Evolutionary conservation across 2,888 invertebrate species (phyloP).

Genomic region (Andrena marginata): DNA sequence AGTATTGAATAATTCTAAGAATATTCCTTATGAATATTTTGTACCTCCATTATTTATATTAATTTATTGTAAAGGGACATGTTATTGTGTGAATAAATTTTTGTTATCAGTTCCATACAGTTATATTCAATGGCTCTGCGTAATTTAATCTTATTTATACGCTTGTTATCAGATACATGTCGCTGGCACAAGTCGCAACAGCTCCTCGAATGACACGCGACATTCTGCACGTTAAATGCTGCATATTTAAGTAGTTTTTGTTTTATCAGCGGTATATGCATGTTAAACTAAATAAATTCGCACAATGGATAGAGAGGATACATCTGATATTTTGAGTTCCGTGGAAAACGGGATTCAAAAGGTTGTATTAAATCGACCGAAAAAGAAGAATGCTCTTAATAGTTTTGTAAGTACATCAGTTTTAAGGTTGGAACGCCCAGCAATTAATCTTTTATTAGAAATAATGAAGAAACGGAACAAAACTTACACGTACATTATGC

Average conservation of each 20-base stretch:
- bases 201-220: too few relatives aligned
- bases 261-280: not conserved
- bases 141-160: not conserved
- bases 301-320: slow-evolving; percentile 26
- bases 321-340: slow-evolving; percentile 24
- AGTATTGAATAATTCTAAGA: slow-evolving; percentile 35
- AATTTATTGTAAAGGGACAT: slow-evolving; percentile 40
- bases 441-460: not conserved
- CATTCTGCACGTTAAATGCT: too few relatives aligned
- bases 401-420: slow-evolving; percentile 65
- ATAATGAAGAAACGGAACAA: too few relatives aligned
- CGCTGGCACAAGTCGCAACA: too few relatives aligned
- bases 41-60: slow-evolving; percentile 18
- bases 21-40: slow-evolving; percentile 40
- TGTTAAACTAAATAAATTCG: not conserved
- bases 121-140: not conserved
- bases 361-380: slow-evolving; percentile 91
- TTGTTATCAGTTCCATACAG: slow-evolving; percentile 22
- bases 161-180: too few relatives aligned
- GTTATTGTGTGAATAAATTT: slow-evolving; percentile 54
- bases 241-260: not conserved
- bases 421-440: slow-evolving; percentile 11
- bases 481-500: too few relatives aligned
- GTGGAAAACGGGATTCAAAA: slow-evolving; percentile 86
- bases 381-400: slow-evolving; percentile 93